Evolutionary conservation across 2,888 invertebrate genomes (phyloP), one percentile per base, ranked within the genome.

Genomic region (Coronaproctus castanopsis): DNA sequence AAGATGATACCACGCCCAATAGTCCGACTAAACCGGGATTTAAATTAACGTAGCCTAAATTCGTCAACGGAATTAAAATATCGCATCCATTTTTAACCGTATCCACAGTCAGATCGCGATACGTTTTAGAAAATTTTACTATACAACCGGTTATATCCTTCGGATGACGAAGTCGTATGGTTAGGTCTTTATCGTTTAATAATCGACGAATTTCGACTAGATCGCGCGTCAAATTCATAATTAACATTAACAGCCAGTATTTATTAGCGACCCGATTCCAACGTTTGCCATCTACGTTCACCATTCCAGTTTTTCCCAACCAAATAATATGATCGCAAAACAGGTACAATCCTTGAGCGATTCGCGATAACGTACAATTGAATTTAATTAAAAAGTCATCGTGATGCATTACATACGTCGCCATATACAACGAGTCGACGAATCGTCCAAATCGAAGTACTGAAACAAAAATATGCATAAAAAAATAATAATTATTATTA

Each of bases 321-420:
- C 91, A 92, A 36, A 91, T 78, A 36, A 91, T 76, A 69, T 93
- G 90, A 70, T 93, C 93, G 18, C 87, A 81, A 54, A 90, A 74
- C 2, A 93, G 76, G 68, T 82, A 93, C 23, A 89, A 70, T 0
- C 87, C 80, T 70, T 84, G 82, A 23, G 85, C 79, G 57, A 92
- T 75, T 74, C 86, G 87, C 62, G 88, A 84, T 57, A 88, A 69
- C 0, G 87, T 86, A 48, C 88, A 71, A 24, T 85, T 82, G 10
- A 83, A 70, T 64, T 85, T 78, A 21, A 90, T 72, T 2, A 80
- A 75, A 19, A 80, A 69, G 69, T 91, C 83, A 24, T 82, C 80
- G 69, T 88, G 79, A 63, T 85, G 80, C 62, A 87, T 77, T 18
- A 81, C 77, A 58, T 80, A 79, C 57, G 88, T 69, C 1, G 86